phyloP scores from a whole-genome alignment of 2,888 invertebrate genomes.

The Fragum sueziense region DNA sequence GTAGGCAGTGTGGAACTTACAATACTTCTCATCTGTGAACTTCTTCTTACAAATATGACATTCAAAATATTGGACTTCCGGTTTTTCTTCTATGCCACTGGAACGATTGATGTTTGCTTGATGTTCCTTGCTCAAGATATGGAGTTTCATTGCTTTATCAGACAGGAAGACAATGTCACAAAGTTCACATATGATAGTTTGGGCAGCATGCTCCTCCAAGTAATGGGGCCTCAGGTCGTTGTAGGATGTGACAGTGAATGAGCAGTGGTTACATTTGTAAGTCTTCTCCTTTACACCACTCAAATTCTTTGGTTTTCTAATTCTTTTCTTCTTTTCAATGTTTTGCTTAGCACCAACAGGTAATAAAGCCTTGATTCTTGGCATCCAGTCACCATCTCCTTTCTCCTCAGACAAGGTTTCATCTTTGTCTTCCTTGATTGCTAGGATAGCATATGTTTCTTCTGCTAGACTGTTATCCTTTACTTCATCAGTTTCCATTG shows the following conservation, averaged over 20 bases:
- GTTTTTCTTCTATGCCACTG: constrained; percentile 42
- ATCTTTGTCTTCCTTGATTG: neutral
- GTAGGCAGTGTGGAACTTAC: constrained; percentile 75
- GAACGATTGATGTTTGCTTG: constrained; percentile 66
- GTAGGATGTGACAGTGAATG: constrained; percentile 69
- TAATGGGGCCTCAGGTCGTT: constrained; percentile 75
- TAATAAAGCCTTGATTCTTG: neutral
- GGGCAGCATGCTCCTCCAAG: constrained; percentile 70
- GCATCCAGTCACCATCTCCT: neutral
- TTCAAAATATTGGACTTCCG: constrained; percentile 51
- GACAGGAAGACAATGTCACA: constrained; percentile 75
- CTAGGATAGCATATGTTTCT: neutral
- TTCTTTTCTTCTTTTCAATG: constrained; percentile 3
- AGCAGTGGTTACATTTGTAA: constrained; percentile 76
- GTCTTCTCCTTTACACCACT: constrained; percentile 41
- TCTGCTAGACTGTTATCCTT: neutral
- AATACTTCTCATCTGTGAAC: constrained; percentile 72
- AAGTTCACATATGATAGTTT: constrained; percentile 70
- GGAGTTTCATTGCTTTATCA: constrained; percentile 71
- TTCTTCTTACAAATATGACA: constrained; percentile 76
- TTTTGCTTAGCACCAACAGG: neutral
- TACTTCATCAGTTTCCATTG: neutral
- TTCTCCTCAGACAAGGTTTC: neutral
- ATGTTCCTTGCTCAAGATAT: constrained; percentile 71
- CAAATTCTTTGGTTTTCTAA: neutral